Base-by-base conservation (phyloP, 2,113 vertebrate species). In the Talpa occidentalis region DNA sequence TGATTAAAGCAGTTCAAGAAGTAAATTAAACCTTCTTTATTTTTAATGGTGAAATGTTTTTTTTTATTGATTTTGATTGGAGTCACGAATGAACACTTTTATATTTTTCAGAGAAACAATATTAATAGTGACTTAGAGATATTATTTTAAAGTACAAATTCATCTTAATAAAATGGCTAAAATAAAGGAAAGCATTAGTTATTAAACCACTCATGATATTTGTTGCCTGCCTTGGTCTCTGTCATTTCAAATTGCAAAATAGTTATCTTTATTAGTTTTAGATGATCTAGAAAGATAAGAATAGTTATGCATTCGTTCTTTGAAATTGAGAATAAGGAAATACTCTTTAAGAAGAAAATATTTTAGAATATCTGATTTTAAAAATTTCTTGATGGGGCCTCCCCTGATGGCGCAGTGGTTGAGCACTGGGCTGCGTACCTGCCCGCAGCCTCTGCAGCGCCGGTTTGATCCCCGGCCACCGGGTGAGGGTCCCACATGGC, bases 1-100 rank as follows among this genome's bases (percentile, higher is more conserved):
- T 85, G 81, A 92, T 91, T 89, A 93, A 90, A 95, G 56, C 74
- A 95, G 72, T 44, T 94, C 79, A 93, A 69, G 91, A 90, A 91
- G 54, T 66, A 93, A 94, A 74, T 97, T 85, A 95, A 94, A 74
- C 52, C 6, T 42, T 56, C 26, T 83, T 91, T 86, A 79, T 70
- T 94, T 24, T 74, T 88, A 80, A 74, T 94, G 83, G 16, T 83
- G 56, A 76, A 81, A 92, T 91, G 67, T 40, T 24, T 47, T 60
- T 64, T 44, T 76, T 52, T 40, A 40, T 70, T 49, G 47, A 70
- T 67, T 94, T 90, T 83, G 14, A 69, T 77, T 40, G 10, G 74
- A 83, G 94, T 32, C 59, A 49, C 76, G 56, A 80, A 42, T 85
- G 88, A 88, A 84, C 44, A 72, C 5, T 60, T 32, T 35, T n/a